Conservation (phyloP, 1,140 invertebrate species). For the Drosophila punjabiensis region DNA sequence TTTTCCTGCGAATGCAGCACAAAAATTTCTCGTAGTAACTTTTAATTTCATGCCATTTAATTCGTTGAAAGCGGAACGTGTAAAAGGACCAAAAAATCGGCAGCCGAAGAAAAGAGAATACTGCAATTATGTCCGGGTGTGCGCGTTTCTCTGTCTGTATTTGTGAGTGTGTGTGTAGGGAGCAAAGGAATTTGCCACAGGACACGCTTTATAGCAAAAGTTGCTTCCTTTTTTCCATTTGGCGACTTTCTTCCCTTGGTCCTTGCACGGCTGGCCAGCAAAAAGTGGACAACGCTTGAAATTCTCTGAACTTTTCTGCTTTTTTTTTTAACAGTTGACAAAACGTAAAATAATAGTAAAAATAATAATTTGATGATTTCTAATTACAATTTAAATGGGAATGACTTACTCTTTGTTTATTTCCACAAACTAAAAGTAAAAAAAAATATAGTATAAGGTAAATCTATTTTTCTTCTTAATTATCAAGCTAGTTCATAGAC, state of each 20-base stretch:
- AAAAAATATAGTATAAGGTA: too few species aligned
- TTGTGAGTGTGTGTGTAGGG: conserved; percentile 30
- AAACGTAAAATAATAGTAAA: conserved; percentile 4
- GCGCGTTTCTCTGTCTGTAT: conserved; percentile 25
- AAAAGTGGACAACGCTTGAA: conserved; percentile 12
- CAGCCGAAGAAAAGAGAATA: conserved; percentile 67
- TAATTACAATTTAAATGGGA: conserved; percentile 1
- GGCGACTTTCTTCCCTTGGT: conserved; percentile 56
- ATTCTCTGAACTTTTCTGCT: conserved; percentile 16
- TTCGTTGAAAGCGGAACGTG: conserved; percentile 76
- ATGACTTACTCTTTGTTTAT: neutral
- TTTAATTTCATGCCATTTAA: conserved; percentile 84
- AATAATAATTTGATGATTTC: conserved; percentile 4
- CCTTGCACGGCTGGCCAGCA: neutral
- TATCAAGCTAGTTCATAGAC: neutral
- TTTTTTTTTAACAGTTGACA: neutral
- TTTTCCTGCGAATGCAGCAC: conserved; percentile 84
- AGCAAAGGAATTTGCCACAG: conserved; percentile 74
- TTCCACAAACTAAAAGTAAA: too few species aligned
- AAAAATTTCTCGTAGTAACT: conserved; percentile 80
- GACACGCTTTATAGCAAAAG: conserved; percentile 80
- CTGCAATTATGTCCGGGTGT: conserved; percentile 50
- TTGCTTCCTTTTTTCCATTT: conserved; percentile 64
- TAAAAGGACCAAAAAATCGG: conserved; percentile 64
- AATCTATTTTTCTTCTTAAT: too few species aligned